These are phyloP conservation scores for Melanostigma gelatinosum DNA, from an alignment of 2,113 vertebrate genomes.

Conservation along the genomic window DNA sequence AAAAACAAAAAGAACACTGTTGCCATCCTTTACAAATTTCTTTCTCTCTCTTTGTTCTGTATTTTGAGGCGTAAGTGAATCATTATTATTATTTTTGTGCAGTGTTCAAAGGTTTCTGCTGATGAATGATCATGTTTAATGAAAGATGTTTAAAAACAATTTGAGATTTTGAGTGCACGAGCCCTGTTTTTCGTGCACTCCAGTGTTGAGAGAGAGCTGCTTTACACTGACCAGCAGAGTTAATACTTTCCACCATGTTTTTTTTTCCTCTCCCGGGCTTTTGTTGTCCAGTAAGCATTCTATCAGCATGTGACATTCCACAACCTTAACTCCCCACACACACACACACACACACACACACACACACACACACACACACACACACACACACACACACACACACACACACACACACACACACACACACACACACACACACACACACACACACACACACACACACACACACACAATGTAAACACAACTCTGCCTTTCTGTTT, in stretches of 20 bases:
- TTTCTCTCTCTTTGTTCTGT: background rate
- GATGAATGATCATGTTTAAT: background rate
- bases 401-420: constrained; percentile 40
- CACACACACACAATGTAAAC: constrained; percentile 75
- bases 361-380: constrained; percentile 54
- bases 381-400: too few relatives aligned
- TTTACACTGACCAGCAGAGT: constrained; percentile 21
- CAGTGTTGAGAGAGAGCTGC: background rate
- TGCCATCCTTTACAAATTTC: background rate
- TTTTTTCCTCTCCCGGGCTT: constrained; percentile 35
- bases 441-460: constrained; percentile 36
- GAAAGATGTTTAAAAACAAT: background rate
- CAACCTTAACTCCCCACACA: constrained; percentile 64
- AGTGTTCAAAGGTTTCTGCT: background rate
- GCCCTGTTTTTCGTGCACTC: background rate
- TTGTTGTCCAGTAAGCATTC: constrained; percentile 76
- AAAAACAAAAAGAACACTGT: background rate
- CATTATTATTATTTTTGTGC: background rate
- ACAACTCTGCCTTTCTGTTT: constrained; percentile 76
- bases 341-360: constrained; percentile 29
- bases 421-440: constrained; percentile 42
- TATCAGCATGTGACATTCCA: constrained; percentile 79
- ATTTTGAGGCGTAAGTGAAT: background rate
- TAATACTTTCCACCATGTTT: constrained; percentile 57
- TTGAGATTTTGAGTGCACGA: background rate